Evolutionary conservation across 2,797 vertebrate species (phyloP), one percentile per base, ranked within the genome.

Genomic region (Chromis chromis): DNA sequence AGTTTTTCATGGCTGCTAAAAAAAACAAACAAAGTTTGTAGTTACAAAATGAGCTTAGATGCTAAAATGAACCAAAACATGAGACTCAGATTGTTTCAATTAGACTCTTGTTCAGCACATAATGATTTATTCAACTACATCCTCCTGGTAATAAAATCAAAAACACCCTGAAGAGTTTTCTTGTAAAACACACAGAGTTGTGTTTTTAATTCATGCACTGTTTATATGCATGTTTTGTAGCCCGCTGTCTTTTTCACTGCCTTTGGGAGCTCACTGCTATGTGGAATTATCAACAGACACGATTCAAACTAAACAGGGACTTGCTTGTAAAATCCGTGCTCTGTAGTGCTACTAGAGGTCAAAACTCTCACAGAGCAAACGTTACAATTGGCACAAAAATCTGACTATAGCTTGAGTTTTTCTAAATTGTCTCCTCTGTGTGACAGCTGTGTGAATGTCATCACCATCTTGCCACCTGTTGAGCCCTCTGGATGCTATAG

Each of bases 401-500:
- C 16, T n/a, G n/a, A 19, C 33, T 13, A 25, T 11, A 27, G 27
- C 13, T 22, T 21, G 19, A 25, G 11, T 40, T 63, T 40, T 58
- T 52, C 4, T 4, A 7, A n/a, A 61, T 31, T 21, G 5, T 49
- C 19, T 65, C 21, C 11, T 53, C 19, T 13, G 7, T 48, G 16
- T 24, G 40, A 52, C n/a, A 63, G 61, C 57, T 54, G 33, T 21
- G 31, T 65, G 40, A 57, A 27, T 48, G 36, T 52, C 55, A 54
- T 42, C 52, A 69, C 55, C 59, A 66, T 74, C 63, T 61, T 72
- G 11, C 70, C 86, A 88, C 73, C 83, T 87, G 76, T 80, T 85
- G 62, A 69, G 19, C 61, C n/a, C 59, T 60, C 31, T 46, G 24
- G 50, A 36, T 22, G 24, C 79, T 66, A 70, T 40, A 69, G 44